Evolutionary conservation across 37 sponge, comb jelly and placozoan genomes (phyloP).

Genomic region (Petrosia ficiformis): DNA sequence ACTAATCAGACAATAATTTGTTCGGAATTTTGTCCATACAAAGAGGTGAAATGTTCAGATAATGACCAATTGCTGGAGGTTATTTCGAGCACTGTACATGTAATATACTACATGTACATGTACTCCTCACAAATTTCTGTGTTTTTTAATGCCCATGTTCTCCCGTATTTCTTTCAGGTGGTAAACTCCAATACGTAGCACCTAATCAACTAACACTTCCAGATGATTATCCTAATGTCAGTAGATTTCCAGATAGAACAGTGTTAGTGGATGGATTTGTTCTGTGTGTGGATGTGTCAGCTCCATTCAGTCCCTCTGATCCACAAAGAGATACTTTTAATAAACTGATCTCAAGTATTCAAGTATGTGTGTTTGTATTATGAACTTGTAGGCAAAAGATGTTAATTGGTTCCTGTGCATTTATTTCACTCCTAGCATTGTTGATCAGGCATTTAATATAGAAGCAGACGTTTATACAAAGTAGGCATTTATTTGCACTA

Average conservation of each 20-base stretch:
- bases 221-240: constrained; percentile 41
- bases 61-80: too few relatives aligned
- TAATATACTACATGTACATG: too few relatives aligned
- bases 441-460: too few relatives aligned
- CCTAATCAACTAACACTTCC: constrained; percentile 75
- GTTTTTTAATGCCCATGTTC: background rate
- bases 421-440: too few relatives aligned
- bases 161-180: constrained; percentile 18
- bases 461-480: too few relatives aligned
- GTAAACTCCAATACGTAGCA: constrained; percentile 64
- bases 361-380: too few relatives aligned
- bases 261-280: constrained; percentile 67
- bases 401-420: constrained; percentile 8
- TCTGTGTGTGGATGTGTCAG: constrained; percentile 66
- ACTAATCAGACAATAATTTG: too few relatives aligned
- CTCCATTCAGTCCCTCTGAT: constrained; percentile 1
- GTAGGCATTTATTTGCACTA: too few relatives aligned
- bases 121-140: background rate
- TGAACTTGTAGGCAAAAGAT: constrained; percentile 6
- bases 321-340: constrained; percentile 31
- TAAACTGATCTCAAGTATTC: constrained; percentile 7
- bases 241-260: constrained; percentile 64
- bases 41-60: too few relatives aligned
- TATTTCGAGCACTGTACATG: too few relatives aligned
- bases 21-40: too few relatives aligned